Evolutionary conservation across 1,140 invertebrate species (phyloP), one percentile per base, ranked within the genome.

Genomic region (Pentalonia nigronervosa): DNA sequence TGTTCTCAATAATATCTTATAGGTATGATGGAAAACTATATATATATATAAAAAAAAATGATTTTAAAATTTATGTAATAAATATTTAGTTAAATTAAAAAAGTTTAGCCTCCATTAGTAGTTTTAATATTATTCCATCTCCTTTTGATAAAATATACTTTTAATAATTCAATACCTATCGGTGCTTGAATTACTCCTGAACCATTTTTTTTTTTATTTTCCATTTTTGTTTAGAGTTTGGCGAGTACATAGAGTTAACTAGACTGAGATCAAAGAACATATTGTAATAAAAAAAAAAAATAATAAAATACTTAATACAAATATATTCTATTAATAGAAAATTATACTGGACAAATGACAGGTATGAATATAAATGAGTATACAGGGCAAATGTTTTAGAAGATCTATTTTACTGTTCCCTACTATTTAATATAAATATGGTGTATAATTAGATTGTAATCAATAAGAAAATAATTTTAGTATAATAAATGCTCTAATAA

Each of bases 201-300:
- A 25, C 14, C 23, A 17, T 25, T 60, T 67, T 60, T 67, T n/a
- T 90, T 53, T 23, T 20, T 60, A 30, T 21, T 89, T 53, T 4
- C 41, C 11, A 60, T 25, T 90, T n/a, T 17, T 45, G 3, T 67
- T 34, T 21, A 67, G 9, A 67, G 53, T 21, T 90, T 90, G 56
- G 41, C 89, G 89, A 90, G 89, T 90, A 90, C 89, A 45, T 60
- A 30, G 14, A 45, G 14, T 67, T 90, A 14, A 90, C 60, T 76
- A 76, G 60, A n/a, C 60, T 30, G 60, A 76, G 17, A n/a, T n/a
- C 17, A 17, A n/a, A n/a, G 30, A 76, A 14, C n/a, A 76, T 30
- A n/a, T 67, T 30, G 30, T 14, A n/a, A 14, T 30, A n/a, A 67
- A 67, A 67, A 67, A 30, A 56, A 56, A n/a, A n/a, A n/a, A n/a